Conservation (phyloP, 2,113 vertebrate species). For the Plectropomus leopardus region DNA sequence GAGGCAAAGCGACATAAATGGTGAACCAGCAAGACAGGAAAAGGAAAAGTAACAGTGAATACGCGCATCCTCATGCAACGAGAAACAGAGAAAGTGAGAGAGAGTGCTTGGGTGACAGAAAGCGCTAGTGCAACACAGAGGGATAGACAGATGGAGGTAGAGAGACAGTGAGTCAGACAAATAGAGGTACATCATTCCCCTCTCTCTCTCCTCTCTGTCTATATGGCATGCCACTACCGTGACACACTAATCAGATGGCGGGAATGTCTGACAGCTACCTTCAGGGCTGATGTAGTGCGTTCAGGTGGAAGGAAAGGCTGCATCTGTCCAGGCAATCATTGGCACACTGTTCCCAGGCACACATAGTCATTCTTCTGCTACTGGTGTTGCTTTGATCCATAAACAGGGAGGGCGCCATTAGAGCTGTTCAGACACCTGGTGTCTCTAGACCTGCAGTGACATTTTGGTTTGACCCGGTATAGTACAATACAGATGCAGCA, state of each 20-base stretch:
- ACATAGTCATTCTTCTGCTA: slow-evolving; percentile 32
- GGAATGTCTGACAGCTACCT: slow-evolving; percentile 71
- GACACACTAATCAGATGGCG: slow-evolving; percentile 71
- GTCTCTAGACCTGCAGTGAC: slow-evolving; percentile 13
- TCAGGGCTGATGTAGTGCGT: slow-evolving; percentile 77
- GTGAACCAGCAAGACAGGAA: slow-evolving; percentile 25
- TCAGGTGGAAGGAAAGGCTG: slow-evolving; percentile 73
- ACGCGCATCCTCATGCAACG: slow-evolving; percentile 7
- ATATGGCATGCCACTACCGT: slow-evolving; percentile 18
- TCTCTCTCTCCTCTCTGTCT: slow-evolving; percentile 32
- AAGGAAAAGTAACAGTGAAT: slow-evolving; percentile 28
- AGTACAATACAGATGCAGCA: slow-evolving; percentile 17
- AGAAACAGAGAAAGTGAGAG: slow-evolving; percentile 13
- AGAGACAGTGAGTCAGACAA: slow-evolving; percentile 63
- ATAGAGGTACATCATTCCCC: slow-evolving; percentile 47
- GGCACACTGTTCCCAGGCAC: slow-evolving; percentile 38
- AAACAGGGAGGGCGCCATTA: slow-evolving; percentile 11
- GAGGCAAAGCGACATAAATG: slow-evolving; percentile 5
- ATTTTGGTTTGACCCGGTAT: slow-evolving; percentile 39
- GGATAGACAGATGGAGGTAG: slow-evolving; percentile 55
- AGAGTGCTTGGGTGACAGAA: slow-evolving; percentile 25
- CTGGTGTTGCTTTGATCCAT: slow-evolving; percentile 53
- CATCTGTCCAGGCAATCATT: slow-evolving; percentile 69
- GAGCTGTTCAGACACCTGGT: slow-evolving; percentile 37
- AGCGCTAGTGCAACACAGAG: slow-evolving; percentile 28